These are phyloP conservation scores for Bactericera cockerelli DNA, from an alignment of 1,140 invertebrate genomes.

Conservation along the genomic window DNA sequence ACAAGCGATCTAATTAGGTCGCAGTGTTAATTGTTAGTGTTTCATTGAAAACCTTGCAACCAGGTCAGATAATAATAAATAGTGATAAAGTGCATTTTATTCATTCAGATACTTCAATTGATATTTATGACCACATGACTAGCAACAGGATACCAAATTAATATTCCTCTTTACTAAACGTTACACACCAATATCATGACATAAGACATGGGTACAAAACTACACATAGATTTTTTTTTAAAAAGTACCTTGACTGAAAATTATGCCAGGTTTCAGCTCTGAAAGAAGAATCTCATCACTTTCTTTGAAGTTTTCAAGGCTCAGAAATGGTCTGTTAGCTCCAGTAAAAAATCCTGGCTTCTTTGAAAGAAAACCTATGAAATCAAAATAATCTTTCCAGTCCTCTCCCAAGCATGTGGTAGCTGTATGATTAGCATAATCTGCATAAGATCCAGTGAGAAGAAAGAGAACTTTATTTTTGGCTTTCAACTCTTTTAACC, in stretches of 20 bases:
- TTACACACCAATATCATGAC: too few relatives aligned
- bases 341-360: slow-evolving; percentile 61
- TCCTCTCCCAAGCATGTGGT: slow-evolving; percentile 44
- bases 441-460: slow-evolving; percentile 60
- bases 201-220: too few relatives aligned
- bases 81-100: too few relatives aligned
- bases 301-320: slow-evolving; percentile 32
- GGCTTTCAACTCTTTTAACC: slow-evolving; percentile 39
- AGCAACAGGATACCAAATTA: too few relatives aligned
- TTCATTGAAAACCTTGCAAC: too few relatives aligned
- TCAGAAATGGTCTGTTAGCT: slow-evolving; percentile 40
- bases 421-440: slow-evolving; percentile 52
- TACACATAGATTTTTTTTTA: too few relatives aligned
- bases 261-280: slow-evolving; percentile 29
- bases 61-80: too few relatives aligned
- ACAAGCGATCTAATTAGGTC: too few relatives aligned
- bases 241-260: slow-evolving; percentile 46
- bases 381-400: slow-evolving; percentile 57
- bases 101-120: too few relatives aligned
- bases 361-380: slow-evolving; percentile 49
- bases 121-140: too few relatives aligned
- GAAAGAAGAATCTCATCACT: slow-evolving; percentile 18
- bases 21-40: too few relatives aligned
- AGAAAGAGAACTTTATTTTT: slow-evolving; percentile 45
- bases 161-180: too few relatives aligned